Conservation (phyloP, 2,113 vertebrate species). For the Atherinomorus stipes region DNA sequence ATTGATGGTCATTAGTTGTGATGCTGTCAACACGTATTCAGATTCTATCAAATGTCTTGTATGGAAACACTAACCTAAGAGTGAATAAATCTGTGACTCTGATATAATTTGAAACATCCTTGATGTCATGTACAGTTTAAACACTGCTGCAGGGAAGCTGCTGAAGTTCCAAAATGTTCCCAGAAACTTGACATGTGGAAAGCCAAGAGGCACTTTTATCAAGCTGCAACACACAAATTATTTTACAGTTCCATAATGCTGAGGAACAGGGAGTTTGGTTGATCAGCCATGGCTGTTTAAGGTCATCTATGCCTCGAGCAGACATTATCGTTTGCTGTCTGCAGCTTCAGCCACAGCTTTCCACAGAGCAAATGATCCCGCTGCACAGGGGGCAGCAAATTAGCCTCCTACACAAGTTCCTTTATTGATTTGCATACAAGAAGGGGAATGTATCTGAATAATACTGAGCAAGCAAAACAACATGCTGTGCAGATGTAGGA, state of each 20-base stretch:
- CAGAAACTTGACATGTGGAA: not conserved
- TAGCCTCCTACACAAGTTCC: constrained; percentile 49
- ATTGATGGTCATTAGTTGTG: too few species aligned
- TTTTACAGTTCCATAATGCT: not conserved
- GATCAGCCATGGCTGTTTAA: not conserved
- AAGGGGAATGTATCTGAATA: constrained; percentile 31
- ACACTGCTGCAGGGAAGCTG: not conserved
- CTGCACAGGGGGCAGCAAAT: constrained; percentile 49
- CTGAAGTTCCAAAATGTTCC: not conserved
- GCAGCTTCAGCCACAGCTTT: constrained; percentile 4
- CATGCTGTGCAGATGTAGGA: not conserved
- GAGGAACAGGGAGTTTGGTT: not conserved
- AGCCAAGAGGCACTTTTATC: not conserved
- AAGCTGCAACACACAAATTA: constrained; percentile 13
- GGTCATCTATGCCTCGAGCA: not conserved
- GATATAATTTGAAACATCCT: too few species aligned
- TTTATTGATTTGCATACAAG: constrained; percentile 62
- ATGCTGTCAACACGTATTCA: too few species aligned
- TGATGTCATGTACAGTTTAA: too few species aligned
- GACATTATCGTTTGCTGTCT: constrained; percentile 8
- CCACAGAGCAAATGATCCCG: constrained; percentile 13
- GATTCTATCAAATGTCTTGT: too few species aligned
- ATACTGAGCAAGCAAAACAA: constrained; percentile 26
- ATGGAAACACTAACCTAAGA: too few species aligned
- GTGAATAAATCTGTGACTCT: too few species aligned